These are phyloP conservation scores for Grapholita molesta DNA, from an alignment of 1,140 invertebrate genomes.

Conservation along the genomic window DNA sequence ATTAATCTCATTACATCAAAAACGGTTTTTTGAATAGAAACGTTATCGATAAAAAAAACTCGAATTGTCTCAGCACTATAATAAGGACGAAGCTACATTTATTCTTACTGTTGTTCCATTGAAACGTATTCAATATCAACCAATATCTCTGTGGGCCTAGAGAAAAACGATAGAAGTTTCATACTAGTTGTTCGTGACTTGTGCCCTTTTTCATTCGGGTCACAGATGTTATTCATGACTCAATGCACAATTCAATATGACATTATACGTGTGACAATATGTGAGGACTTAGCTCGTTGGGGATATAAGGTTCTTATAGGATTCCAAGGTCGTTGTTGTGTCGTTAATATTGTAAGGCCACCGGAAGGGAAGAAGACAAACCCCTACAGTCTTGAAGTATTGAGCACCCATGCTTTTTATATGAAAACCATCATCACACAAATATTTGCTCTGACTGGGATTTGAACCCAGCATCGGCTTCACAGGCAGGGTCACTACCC, in stretches of 20 bases:
- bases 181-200: too few species aligned
- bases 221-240: conserved; percentile 8
- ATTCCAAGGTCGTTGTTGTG: background rate
- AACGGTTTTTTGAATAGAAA: too few species aligned
- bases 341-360: background rate
- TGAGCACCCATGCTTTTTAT: too few species aligned
- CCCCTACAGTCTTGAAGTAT: background rate
- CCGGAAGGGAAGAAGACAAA: background rate
- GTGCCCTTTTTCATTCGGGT: too few species aligned
- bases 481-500: too few species aligned
- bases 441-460: too few species aligned
- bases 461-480: too few species aligned
- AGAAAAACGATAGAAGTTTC: too few species aligned
- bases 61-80: background rate
- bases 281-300: background rate
- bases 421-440: too few species aligned
- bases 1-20: too few species aligned
- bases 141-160: too few species aligned
- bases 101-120: background rate
- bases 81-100: background rate
- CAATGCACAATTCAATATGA: conserved; percentile 7
- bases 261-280: background rate
- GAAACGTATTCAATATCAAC: background rate
- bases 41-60: background rate
- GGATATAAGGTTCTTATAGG: background rate